These are phyloP conservation scores for Embidobia sp. DNA, from an alignment of 2,888 invertebrate genomes.

Conservation along the genomic window DNA sequence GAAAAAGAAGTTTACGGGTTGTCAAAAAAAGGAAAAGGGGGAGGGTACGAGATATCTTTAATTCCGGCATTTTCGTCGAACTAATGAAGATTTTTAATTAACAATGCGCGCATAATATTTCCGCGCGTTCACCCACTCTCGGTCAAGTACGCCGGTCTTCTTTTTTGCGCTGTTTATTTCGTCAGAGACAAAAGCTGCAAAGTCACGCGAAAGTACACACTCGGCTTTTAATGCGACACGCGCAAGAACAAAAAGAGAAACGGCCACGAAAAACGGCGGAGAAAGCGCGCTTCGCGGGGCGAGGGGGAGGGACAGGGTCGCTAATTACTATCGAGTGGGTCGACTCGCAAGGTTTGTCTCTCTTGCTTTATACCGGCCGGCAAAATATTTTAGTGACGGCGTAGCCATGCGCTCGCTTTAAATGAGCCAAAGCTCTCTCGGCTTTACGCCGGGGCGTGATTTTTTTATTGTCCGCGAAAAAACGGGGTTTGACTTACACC, in stretches of 20 bases:
- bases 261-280: not conserved
- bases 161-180: constrained; percentile 37
- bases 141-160: constrained; percentile 16
- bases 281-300: not conserved
- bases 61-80: constrained; percentile 24
- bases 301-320: constrained; percentile 28
- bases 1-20: not conserved
- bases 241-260: not conserved
- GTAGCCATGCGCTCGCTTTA: constrained; percentile 33
- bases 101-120: constrained; percentile 44
- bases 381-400: constrained; percentile 23
- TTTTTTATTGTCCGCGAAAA: constrained; percentile 40
- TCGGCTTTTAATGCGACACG: constrained; percentile 25
- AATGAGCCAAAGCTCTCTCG: constrained; percentile 41
- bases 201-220: constrained; percentile 31
- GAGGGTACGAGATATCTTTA: constrained; percentile 17
- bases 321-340: constrained; percentile 52
- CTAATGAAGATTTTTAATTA: constrained; percentile 59
- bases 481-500: constrained; percentile 33
- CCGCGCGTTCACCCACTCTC: constrained; percentile 31
- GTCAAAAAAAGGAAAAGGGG: not conserved
- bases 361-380: constrained; percentile 14
- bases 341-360: constrained; percentile 20
- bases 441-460: constrained; percentile 31
- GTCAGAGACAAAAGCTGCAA: constrained; percentile 34